A percentile compares a stretch with the other conserved stretches of the same genome.
Evolutionary conservation across 2,797 vertebrate species (phyloP).

Genomic region (Oreochromis mossambicus): DNA sequence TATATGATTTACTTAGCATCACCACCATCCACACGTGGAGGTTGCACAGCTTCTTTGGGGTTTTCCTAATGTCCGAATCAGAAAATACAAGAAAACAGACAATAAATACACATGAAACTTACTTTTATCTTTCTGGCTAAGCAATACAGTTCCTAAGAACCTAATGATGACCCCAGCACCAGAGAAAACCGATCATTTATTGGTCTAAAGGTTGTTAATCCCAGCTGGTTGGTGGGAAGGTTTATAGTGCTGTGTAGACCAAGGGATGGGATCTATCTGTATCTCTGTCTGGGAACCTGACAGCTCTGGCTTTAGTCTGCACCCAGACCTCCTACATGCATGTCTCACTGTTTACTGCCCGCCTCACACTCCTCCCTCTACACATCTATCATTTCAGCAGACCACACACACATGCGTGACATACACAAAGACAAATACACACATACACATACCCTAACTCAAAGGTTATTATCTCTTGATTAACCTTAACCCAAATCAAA

Average conservation of each 20-base stretch:
- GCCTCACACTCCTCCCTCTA: constrained; percentile 49
- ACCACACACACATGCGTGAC: constrained; percentile 64
- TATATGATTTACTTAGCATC: not conserved
- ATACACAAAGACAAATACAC: constrained; percentile 28
- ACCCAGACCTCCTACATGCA: constrained; percentile 71
- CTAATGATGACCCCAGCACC: constrained; percentile 1
- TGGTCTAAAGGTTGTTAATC: constrained; percentile 11
- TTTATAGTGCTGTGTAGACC: constrained; percentile 25
- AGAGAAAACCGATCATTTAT: not conserved
- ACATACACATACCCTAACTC: not conserved
- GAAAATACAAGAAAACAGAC: not conserved
- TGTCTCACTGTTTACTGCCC: constrained; percentile 67
- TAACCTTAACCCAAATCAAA: constrained; percentile 14
- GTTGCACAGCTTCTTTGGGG: not conserved
- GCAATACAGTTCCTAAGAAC: not conserved
- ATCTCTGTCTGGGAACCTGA: constrained; percentile 65
- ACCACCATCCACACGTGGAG: not conserved
- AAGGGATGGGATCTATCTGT: constrained; percentile 62
- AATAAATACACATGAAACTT: not conserved
- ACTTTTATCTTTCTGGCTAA: not conserved
- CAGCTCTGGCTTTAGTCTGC: constrained; percentile 72
- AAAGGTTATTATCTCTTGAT: constrained; percentile 19
- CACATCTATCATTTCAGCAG: constrained; percentile 63
- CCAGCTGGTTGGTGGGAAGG: constrained; percentile 27
- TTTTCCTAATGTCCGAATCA: not conserved